A percentile compares a stretch with the other conserved stretches of the same genome.
phyloP scores from a whole-genome alignment of 2,113 vertebrate genomes.

The Cricetomys ansorgei region DNA sequence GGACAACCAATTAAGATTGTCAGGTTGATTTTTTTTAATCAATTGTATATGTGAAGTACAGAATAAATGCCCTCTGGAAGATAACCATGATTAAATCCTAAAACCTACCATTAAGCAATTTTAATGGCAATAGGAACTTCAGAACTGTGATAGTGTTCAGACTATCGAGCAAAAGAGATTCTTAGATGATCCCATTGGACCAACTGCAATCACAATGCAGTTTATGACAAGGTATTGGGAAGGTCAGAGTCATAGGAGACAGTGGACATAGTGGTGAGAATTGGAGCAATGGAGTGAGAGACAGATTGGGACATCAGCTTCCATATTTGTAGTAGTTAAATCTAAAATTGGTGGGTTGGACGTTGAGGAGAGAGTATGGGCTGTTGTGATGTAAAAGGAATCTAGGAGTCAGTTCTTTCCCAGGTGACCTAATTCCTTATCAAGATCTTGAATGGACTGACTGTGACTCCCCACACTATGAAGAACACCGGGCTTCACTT shows the following conservation, averaged over 20 bases:
- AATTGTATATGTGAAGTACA: neutral
- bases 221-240: neutral
- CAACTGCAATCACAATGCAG: neutral
- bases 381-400: neutral
- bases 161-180: neutral
- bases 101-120: neutral
- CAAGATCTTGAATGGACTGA: neutral
- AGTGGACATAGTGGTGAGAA: neutral
- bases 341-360: neutral
- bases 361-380: no score
- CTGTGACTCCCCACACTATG: neutral
- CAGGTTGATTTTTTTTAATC: neutral
- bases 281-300: neutral
- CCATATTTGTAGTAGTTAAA: neutral
- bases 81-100: neutral
- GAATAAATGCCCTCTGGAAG: neutral
- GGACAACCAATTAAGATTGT: neutral
- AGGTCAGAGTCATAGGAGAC: neutral
- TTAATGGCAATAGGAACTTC: neutral
- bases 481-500: neutral
- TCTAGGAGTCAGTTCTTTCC: neutral
- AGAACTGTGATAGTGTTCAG: neutral
- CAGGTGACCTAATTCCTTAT: neutral
- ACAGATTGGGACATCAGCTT: no score
- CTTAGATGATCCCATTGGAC: neutral